Percentiles rank a stretch among this genome's conserved stretches.
phyloP scores from a whole-genome alignment of 2,797 vertebrate genomes.

The Luscinia megarhynchos region DNA sequence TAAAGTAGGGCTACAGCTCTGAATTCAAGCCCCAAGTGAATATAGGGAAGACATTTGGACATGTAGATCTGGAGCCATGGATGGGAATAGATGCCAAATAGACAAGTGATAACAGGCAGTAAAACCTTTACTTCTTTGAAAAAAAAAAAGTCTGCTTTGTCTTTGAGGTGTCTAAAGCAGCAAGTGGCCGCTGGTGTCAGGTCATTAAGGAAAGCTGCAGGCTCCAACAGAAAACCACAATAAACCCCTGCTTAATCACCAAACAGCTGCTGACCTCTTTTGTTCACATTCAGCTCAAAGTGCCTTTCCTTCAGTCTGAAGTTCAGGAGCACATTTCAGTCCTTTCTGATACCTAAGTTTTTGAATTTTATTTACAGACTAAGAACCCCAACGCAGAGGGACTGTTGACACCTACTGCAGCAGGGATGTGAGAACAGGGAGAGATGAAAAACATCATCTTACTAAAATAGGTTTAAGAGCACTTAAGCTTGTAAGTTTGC shows the following conservation, averaged over 20 bases:
- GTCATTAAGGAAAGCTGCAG: constrained; percentile 70
- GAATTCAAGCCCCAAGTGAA: neutral
- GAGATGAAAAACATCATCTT: neutral
- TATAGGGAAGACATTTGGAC: neutral
- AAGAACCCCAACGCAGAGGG: neutral
- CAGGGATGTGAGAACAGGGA: neutral
- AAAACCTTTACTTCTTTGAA: neutral
- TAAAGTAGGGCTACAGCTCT: neutral
- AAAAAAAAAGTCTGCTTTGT: neutral
- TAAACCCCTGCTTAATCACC: neutral
- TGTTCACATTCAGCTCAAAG: neutral
- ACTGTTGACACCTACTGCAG: neutral
- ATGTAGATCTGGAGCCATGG: neutral
- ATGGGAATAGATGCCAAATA: neutral
- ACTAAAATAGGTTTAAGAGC: neutral
- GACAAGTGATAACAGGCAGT: neutral
- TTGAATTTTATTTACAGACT: neutral
- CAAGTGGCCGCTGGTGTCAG: constrained; percentile 78
- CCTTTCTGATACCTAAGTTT: neutral
- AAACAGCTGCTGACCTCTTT: neutral
- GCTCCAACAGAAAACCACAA: neutral
- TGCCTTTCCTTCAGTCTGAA: neutral
- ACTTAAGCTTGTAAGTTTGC: neutral
- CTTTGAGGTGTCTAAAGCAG: constrained; percentile 80
- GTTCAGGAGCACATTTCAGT: neutral